Evolutionary conservation across 37 sponge, comb jelly and placozoan genomes (phyloP).

Genomic region (Lycopodina hypogea): DNA sequence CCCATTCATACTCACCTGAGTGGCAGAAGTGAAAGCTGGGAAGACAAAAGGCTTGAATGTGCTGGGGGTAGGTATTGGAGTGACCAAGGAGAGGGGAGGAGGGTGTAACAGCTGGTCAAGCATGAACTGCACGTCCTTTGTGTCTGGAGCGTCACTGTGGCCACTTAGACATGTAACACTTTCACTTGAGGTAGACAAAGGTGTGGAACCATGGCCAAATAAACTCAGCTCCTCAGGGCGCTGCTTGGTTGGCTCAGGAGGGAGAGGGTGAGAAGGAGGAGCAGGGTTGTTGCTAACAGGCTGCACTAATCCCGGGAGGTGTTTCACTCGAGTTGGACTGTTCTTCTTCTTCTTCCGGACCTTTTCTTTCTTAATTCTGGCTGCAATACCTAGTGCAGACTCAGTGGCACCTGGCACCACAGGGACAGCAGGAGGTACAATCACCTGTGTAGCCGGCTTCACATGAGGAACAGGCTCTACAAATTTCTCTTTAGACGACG

Average conservation of each 20-base stretch:
- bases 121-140: conserved; percentile 8
- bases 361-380: conserved; percentile 12
- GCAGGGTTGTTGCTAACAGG: background rate
- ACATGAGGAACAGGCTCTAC: too few relatives aligned
- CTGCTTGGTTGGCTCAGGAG: conserved; percentile 2
- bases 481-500: background rate
- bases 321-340: background rate
- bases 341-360: conserved; percentile 8
- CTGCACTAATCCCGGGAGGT: too few relatives aligned
- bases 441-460: too few relatives aligned
- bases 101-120: conserved; percentile 21
- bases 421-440: background rate
- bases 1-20: conserved; percentile 3
- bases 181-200: background rate
- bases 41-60: conserved; percentile 20
- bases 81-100: conserved; percentile 21
- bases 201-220: background rate
- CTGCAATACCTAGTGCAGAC: background rate
- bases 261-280: background rate
- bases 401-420: background rate
- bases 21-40: background rate
- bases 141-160: conserved; percentile 1
- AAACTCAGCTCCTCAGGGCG: conserved; percentile 2
- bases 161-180: background rate
- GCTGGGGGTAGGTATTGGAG: conserved; percentile 26